Evolutionary conservation across 2,797 vertebrate species (phyloP).

Genomic region (Loris lydekkerianus): DNA sequence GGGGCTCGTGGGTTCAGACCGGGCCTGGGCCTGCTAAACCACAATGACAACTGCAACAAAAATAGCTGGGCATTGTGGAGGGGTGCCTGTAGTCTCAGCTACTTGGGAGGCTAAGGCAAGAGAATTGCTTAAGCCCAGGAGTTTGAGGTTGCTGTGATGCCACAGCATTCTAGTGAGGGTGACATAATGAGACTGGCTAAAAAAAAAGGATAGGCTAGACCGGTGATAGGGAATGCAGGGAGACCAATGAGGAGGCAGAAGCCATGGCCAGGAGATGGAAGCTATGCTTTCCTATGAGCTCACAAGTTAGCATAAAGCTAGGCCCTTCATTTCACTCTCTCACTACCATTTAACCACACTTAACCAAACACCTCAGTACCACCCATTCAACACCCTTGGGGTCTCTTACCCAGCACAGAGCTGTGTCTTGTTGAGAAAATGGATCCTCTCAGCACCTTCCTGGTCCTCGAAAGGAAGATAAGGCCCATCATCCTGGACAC

Average conservation of each 20-base stretch:
- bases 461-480: neutral
- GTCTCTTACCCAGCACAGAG: constrained; percentile 66
- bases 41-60: too few relatives aligned
- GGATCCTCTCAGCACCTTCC: neutral
- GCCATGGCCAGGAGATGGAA: neutral
- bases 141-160: too few relatives aligned
- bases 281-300: neutral
- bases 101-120: too few relatives aligned
- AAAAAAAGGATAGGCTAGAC: neutral
- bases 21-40: too few relatives aligned
- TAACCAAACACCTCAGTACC: neutral
- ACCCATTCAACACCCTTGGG: neutral
- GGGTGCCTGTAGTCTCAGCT: too few relatives aligned
- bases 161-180: too few relatives aligned
- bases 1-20: too few relatives aligned
- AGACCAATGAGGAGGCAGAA: neutral
- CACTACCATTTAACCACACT: neutral
- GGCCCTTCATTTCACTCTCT: neutral
- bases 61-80: too few relatives aligned
- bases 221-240: neutral
- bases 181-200: too few relatives aligned
- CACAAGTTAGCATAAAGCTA: neutral
- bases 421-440: constrained; percentile 28
- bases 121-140: too few relatives aligned
- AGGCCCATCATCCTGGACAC: neutral